Evolutionary conservation across 1,140 invertebrate species (phyloP).

Genomic region (fruit fly (Drosophila melanogaster)): DNA sequence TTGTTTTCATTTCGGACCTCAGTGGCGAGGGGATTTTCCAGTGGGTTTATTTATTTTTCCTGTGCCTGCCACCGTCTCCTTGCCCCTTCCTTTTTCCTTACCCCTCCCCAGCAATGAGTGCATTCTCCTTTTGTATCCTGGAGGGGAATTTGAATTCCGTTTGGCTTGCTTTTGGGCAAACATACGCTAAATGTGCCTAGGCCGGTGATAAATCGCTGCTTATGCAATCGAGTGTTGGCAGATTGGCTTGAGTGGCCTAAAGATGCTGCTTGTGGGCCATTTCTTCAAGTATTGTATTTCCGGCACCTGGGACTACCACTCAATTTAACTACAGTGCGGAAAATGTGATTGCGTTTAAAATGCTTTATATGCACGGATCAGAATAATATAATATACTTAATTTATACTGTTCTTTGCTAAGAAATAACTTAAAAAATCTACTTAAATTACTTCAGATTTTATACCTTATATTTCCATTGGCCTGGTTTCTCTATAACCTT

Average conservation of each 20-base stretch:
- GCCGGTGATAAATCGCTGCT: conserved; percentile 67
- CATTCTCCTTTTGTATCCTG: conserved; percentile 52
- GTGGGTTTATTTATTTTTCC: conserved; percentile 54
- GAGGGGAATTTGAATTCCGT: conserved; percentile 48
- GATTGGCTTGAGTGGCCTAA: conserved; percentile 56
- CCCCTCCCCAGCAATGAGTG: conserved; percentile 3
- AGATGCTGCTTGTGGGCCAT: conserved; percentile 25
- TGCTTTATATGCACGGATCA: too few relatives aligned
- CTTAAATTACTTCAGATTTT: background rate
- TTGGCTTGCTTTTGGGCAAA: conserved; percentile 33
- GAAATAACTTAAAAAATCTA: background rate
- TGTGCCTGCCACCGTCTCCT: conserved; percentile 7
- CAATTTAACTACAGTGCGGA: conserved; percentile 6
- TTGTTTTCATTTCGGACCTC: conserved; percentile 71
- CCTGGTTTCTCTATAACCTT: background rate
- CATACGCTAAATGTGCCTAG: conserved; percentile 73
- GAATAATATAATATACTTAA: too few relatives aligned
- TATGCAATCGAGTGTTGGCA: conserved; percentile 49
- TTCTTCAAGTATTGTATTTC: conserved; percentile 34
- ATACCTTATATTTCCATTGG: background rate
- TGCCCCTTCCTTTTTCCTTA: background rate
- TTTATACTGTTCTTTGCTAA: too few relatives aligned
- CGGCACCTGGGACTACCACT: conserved; percentile 23
- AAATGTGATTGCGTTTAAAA: background rate
- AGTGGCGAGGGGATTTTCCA: conserved; percentile 42